Conservation (phyloP, 30 jellyfish, hydroid and myxozoan species). For the Hydractinia symbiolongicarpus region DNA sequence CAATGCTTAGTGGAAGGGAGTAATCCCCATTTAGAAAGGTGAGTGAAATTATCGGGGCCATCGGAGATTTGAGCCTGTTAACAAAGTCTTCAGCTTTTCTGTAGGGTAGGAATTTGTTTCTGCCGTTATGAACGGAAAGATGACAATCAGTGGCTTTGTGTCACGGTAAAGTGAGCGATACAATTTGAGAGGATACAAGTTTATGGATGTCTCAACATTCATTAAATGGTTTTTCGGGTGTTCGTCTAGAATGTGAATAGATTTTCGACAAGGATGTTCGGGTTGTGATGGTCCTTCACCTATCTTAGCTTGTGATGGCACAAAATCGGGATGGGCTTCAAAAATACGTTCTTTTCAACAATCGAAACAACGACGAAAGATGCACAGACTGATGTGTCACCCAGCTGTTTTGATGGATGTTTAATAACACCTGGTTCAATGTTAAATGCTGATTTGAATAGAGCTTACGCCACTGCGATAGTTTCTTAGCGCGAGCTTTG, state of each 20-base stretch:
- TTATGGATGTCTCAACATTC: slow-evolving; percentile 11
- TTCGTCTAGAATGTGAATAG: too few species aligned
- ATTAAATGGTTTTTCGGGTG: slow-evolving; percentile 18
- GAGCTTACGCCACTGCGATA: too few species aligned
- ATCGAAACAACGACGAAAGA: slow-evolving; percentile 8
- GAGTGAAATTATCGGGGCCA: too few species aligned
- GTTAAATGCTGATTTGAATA: too few species aligned
- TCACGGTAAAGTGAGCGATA: too few species aligned
- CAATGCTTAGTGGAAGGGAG: too few species aligned
- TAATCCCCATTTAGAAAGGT: too few species aligned
- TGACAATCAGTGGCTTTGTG: not conserved
- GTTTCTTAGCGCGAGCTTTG: too few species aligned
- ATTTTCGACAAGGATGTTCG: not conserved
- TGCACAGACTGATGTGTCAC: not conserved
- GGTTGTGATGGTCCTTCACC: not conserved
- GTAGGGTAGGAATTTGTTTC: slow-evolving; percentile 23
- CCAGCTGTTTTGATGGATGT: slow-evolving; percentile 11
- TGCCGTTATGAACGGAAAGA: slow-evolving; percentile 2
- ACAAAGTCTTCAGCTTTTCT: not conserved
- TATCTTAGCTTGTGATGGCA: slow-evolving; percentile 19
- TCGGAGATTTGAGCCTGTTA: not conserved
- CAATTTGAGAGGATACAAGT: too few species aligned
- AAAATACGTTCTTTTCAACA: slow-evolving; percentile 11
- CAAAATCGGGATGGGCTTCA: slow-evolving; percentile 15
- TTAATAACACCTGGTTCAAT: too few species aligned